Evolutionary conservation across 2,888 invertebrate species (phyloP), one percentile per base, ranked within the genome.

Genomic region (Oligia latruncula): DNA sequence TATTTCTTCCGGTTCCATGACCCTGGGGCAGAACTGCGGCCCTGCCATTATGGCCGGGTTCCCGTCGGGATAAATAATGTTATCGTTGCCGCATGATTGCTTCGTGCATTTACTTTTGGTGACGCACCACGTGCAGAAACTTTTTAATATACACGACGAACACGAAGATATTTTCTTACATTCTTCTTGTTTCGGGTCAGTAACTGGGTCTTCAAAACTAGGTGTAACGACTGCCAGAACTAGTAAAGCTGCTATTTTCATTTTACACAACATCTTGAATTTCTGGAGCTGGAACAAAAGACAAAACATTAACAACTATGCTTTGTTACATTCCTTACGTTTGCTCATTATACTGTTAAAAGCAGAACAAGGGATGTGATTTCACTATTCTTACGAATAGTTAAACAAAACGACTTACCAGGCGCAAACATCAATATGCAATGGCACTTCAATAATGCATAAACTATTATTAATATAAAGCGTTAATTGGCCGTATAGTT

Each of bases 71-170:
- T 92, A 95, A 82, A 96, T 95, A n/a, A 94, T 91, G 82, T 95
- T 95, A 88, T 95, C 95, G 82, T 95, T 95, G 17, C 95, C 95
- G 81, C 95, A 95, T 71, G 92, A 91, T 80, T 95, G 93, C 79
- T 93, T 92, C 4, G 95, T 95, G 78, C 96, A 95, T 84, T 92
- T 91, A 87, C 93, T 95, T 85, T 95, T 95, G 49, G 93, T 94
- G n/a, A 95, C 95, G 77, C 95, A 95, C 95, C 95, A 96, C 6
- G 92, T 92, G 82, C 95, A 96, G 71, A 86, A 89, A 80, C 87
- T 92, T 78, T 93, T 92, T 23, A 89, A 84, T 78, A 96, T 90
- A 77, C 95, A 96, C 8, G 91, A 88, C 0, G 93, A 89, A 82
- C 95, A 95, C 11, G 95, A 95, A 15, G 88, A 82, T 78, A 92